phyloP scores from a whole-genome alignment of 1,140 invertebrate genomes.

The Leptinotarsa defecta region DNA sequence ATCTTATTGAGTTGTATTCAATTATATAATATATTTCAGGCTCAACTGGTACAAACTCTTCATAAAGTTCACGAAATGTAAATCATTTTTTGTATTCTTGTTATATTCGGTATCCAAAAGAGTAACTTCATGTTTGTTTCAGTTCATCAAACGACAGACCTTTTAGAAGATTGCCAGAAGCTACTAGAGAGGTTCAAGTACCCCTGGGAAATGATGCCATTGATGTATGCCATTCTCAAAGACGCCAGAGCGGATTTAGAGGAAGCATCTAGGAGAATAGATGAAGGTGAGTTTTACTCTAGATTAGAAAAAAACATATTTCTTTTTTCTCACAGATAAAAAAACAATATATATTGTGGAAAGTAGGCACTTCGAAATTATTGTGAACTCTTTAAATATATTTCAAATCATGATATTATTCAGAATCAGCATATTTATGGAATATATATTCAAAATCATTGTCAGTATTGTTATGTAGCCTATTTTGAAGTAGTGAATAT shows the following conservation, averaged over 20 bases:
- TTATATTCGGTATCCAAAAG: no score
- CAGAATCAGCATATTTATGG: no score
- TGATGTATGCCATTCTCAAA: constrained; percentile 74
- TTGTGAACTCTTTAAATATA: no score
- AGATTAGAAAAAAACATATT: neutral
- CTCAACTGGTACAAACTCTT: neutral
- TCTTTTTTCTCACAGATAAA: no score
- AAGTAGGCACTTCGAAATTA: no score
- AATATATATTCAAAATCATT: no score
- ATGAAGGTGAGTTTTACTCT: constrained; percentile 66
- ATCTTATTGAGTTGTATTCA: neutral
- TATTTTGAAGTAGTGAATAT: no score
- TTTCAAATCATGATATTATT: no score
- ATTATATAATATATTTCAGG: constrained; percentile 1
- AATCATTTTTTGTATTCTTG: neutral
- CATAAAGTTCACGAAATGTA: neutral
- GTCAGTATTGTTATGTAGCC: no score
- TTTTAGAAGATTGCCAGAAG: constrained; percentile 71
- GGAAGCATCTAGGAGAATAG: constrained; percentile 69
- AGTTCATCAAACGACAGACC: constrained; percentile 63
- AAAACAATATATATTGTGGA: no score
- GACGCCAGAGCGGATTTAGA: constrained; percentile 69
- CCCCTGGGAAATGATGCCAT: constrained; percentile 72
- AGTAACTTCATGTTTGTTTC: constrained; percentile 49
- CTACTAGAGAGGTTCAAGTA: constrained; percentile 73